Evolutionary conservation across 2,113 vertebrate genomes (phyloP), one percentile per base, ranked within the genome.

Genomic region (Sterna hirundo): DNA sequence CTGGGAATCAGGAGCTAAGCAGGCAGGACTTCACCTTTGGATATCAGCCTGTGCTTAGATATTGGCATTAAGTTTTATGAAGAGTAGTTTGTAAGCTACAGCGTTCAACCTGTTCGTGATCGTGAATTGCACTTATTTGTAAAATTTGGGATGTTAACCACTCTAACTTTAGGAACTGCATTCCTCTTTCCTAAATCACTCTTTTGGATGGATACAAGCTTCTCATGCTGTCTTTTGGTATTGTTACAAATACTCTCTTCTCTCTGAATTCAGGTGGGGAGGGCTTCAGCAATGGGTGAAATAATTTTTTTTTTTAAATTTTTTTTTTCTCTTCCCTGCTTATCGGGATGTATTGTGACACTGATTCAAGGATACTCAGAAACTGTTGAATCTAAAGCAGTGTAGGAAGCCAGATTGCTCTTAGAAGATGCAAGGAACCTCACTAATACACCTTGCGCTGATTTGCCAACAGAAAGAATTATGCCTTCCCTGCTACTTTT

Each of bases 11-110:
- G 52, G 57, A 57, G n/a, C 27, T 19, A 9, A 65, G 36, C 1
- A 17, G 57, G 27, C 36, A 40, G 18, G 17, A 1, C 4, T 32
- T 5, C 20, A 26, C 21, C 44, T 77, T 21, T 9, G 20, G 4
- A 10, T 25, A 25, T 23, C 36, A 71, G 20, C 6, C 1, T 3
- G 38, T n/a, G 36, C 52, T 71, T 3, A 23, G 6, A 13, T 25
- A 5, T 6, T 55, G 61, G 10, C 6, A 8, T 3, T 25, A n/a
- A 81, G 25, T 27, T 58, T 51, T 14, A 2, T 0, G 3, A 61
- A 4, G 11, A 21, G 19, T 1, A 23, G 34, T 42, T 65, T 49
- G 27, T 22, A 72, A 71, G n/a, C 18, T 13, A 7, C 38, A 65
- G 34, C 10, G 0, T 38, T 47, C 18, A 29, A 64, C 14, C 12